These are phyloP conservation scores for Helicoverpa zea DNA, from an alignment of 1,140 invertebrate species.

Conservation along the genomic window DNA sequence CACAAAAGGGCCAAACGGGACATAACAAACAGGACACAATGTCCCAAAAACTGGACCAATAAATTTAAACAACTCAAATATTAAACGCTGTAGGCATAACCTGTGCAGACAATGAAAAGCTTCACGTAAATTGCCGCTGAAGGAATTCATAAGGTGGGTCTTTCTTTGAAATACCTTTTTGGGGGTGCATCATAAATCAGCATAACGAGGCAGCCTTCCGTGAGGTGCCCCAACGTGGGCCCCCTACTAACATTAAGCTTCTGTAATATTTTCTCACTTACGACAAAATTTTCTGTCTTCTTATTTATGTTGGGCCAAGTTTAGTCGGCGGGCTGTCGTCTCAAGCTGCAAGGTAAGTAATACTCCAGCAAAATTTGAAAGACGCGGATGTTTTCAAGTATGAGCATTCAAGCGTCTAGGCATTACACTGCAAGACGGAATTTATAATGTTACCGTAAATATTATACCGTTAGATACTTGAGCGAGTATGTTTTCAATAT, in stretches of 20 bases:
- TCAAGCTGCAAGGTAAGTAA: constrained; percentile 64
- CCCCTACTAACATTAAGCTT: constrained; percentile 80
- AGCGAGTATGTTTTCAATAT: neutral
- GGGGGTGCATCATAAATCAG: constrained; percentile 80
- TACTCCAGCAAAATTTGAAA: constrained; percentile 55
- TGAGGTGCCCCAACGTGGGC: constrained; percentile 64
- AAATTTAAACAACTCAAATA: constrained; percentile 49
- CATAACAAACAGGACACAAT: constrained; percentile 16
- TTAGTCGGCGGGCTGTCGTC: constrained; percentile 70
- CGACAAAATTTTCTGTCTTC: constrained; percentile 80
- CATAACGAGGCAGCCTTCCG: constrained; percentile 80
- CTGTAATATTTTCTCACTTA: constrained; percentile 85
- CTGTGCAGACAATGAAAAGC: constrained; percentile 54
- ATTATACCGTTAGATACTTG: constrained; percentile 1
- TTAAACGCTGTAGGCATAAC: constrained; percentile 42
- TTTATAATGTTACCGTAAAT: constrained; percentile 39
- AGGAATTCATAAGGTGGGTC: constrained; percentile 67
- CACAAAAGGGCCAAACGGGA: constrained; percentile 14
- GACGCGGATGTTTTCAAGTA: constrained; percentile 46
- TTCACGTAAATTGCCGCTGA: constrained; percentile 58
- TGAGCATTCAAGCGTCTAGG: constrained; percentile 24
- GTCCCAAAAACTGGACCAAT: constrained; percentile 44
- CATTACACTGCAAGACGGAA: constrained; percentile 11
- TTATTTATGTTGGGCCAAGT: constrained; percentile 75
- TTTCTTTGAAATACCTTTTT: constrained; percentile 76